Percentiles rank a stretch among this genome's conserved stretches.
These are phyloP conservation scores for Cotesia vestalis DNA, from an alignment of 1,140 invertebrate species.

Conservation along the genomic window DNA sequence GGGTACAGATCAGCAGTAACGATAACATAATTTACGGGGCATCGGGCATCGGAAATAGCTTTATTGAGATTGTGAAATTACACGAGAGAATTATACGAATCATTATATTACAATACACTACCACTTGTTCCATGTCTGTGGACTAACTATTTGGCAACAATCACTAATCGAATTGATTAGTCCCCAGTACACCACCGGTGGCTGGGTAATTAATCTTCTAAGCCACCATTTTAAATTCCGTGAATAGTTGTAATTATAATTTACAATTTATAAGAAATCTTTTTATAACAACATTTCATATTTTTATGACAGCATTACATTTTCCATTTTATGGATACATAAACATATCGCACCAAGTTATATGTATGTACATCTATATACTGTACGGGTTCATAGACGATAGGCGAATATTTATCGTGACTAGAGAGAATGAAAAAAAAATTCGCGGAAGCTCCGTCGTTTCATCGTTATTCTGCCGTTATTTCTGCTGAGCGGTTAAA, in stretches of 20 bases:
- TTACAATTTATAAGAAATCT: not conserved
- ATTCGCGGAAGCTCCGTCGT: conserved; percentile 47
- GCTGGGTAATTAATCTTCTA: conserved; percentile 53
- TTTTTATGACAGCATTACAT: conserved; percentile 8
- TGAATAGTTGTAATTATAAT: not conserved
- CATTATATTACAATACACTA: not conserved
- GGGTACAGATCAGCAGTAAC: conserved; percentile 25
- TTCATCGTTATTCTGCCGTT: conserved; percentile 50
- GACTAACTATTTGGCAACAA: conserved; percentile 26
- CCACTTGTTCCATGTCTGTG: not conserved
- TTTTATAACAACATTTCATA: conserved; percentile 10
- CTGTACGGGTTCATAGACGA: conserved; percentile 28
- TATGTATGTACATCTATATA: not conserved
- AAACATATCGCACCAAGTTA: not conserved
- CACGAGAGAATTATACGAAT: conserved; percentile 12
- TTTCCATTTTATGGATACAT: conserved; percentile 8
- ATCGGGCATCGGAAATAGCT: conserved; percentile 14
- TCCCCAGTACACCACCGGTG: conserved; percentile 10
- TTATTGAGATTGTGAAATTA: conserved; percentile 30
- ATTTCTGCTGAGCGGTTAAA: conserved; percentile 46
- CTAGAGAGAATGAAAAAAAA: conserved; percentile 10
- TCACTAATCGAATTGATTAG: conserved; percentile 66
- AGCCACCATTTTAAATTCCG: not conserved
- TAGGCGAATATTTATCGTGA: conserved; percentile 31
- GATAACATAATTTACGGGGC: conserved; percentile 27